Percentiles rank a stretch among this genome's conserved stretches.
phyloP scores from a whole-genome alignment of 2,888 invertebrate genomes.

The Eucera pruinosa region DNA sequence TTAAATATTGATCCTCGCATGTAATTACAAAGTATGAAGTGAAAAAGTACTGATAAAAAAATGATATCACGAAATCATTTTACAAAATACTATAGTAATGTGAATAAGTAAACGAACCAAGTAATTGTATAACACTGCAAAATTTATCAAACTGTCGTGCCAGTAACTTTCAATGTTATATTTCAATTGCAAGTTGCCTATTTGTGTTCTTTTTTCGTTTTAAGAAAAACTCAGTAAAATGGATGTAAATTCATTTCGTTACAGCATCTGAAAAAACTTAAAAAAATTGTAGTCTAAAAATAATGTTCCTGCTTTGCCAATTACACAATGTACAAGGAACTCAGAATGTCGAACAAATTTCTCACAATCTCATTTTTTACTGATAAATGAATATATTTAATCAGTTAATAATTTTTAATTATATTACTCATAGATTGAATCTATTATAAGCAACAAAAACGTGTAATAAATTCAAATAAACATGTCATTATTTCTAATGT shows the following conservation, averaged over 20 bases:
- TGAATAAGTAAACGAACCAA: slow-evolving; percentile 34
- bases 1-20: slow-evolving; percentile 50
- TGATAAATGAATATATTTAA: slow-evolving; percentile 35
- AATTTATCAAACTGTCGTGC: slow-evolving; percentile 34
- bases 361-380: slow-evolving; percentile 44
- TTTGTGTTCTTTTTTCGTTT: slow-evolving; percentile 21
- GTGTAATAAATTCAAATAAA: slow-evolving; percentile 27
- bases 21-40: slow-evolving; percentile 40
- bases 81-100: slow-evolving; percentile 32
- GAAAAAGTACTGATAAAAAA: slow-evolving; percentile 27
- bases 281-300: slow-evolving; percentile 24
- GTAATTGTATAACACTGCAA: slow-evolving; percentile 15
- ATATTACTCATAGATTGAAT: slow-evolving; percentile 17
- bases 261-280: slow-evolving; percentile 13
- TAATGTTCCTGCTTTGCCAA: slow-evolving; percentile 40
- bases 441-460: slow-evolving; percentile 26
- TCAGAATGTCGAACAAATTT: slow-evolving; percentile 36
- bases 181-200: slow-evolving; percentile 35
- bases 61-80: slow-evolving; percentile 25
- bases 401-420: slow-evolving; percentile 36
- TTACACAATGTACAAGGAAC: slow-evolving; percentile 21
- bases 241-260: slow-evolving; percentile 33
- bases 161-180: slow-evolving; percentile 49
- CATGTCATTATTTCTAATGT: slow-evolving; percentile 15
- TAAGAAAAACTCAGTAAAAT: slow-evolving; percentile 13